Evolutionary conservation across 2,113 vertebrate species (phyloP), one percentile per base, ranked within the genome.

Genomic region (Neomonachus schauinslandi): DNA sequence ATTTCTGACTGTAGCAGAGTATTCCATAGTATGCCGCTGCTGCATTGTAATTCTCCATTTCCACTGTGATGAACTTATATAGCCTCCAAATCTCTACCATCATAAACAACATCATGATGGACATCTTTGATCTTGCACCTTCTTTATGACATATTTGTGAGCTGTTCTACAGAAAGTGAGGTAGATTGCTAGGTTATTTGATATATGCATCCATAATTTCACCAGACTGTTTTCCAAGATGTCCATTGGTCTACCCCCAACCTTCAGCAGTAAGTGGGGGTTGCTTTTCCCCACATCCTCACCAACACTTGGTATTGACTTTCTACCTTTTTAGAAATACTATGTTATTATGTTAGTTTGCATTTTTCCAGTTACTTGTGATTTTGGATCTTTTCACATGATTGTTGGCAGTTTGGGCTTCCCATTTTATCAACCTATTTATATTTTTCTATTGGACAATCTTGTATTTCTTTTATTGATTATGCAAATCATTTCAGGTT

Each of bases 341-440:
- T 46, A 42, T 42, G 6, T 57, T 93, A 84, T 18, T 26, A 57
- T 82, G 83, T 93, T 80, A 86, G 57, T 95, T 86, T 96, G 26
- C 31, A 89, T 67, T 85, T 80, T 46, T 83, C 46, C 49, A 84
- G 79, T 91, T 31, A 39, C 10, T 86, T 72, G 55, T 85, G 26
- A 74, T 85, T 91, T 77, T 36, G 77, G 51, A 61, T 69, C 26
- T 86, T 76, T 82, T 86, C 33, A 59, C 71, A 26, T 53, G 39
- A 57, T 72, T 93, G 53, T n/a, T 89, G 63, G n/a, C 55, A 80
- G 7, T 59, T 81, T 28, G 59, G 80, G 24, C 28, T 93, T 90
- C 36, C 19, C n/a, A 33, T 26, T 84, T 33, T 86, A 28, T 26
- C 61, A 90, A 36, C 22, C 5, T 89, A 63, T 84, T 71, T 67